Base-by-base conservation (phyloP, 2,797 vertebrate species). In the Amblyraja radiata region DNA sequence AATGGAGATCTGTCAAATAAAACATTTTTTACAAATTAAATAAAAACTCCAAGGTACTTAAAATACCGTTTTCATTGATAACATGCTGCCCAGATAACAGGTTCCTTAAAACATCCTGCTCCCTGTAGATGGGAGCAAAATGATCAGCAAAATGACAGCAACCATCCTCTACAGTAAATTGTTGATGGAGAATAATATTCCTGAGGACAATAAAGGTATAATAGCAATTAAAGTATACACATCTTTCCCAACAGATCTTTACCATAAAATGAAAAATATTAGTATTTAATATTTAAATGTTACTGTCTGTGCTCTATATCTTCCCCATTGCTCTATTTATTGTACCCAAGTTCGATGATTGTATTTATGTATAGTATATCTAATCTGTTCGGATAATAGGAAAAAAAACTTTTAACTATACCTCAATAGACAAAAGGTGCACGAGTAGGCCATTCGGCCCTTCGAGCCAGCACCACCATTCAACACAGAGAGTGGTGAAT, bases 1-100 rank as follows among this genome's bases (percentile, higher is more conserved):
- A 99, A 99, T 0, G 99, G 98, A 84, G 98, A 98, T 93, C 99
- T 99, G 94, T 23, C 94, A 92, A 92, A 91, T 74, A 25, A 46
- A 91, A 91, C 8, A 86, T 61, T 28, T n/a, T 58, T 63, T 71
- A 0, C 83, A 6, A 73, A 91, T 93, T 93, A 93, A 93, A 84
- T 58, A 0, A 6, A 90, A 94, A 28, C 10, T 93, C 16, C 13
- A 61, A 78, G 61, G 58, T 76, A 68, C 93, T 77, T 8, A 68
- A 91, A 32, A 84, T 6, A 5, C 61, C 0, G 6, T 63, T 28
- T 16, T 63, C 23, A 39, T 4, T n/a, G 21, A 28, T 86, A 73
- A 79, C 25, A 71, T 11, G 39, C 58, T 8, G 1, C 46, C 46
- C 28, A 39, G 14, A 83, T 58, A 21, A 25, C 16, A 1, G 32